These are phyloP conservation scores for Hydrochoerus hydrochaeris DNA, from an alignment of 2,113 vertebrate species.

Conservation along the genomic window DNA sequence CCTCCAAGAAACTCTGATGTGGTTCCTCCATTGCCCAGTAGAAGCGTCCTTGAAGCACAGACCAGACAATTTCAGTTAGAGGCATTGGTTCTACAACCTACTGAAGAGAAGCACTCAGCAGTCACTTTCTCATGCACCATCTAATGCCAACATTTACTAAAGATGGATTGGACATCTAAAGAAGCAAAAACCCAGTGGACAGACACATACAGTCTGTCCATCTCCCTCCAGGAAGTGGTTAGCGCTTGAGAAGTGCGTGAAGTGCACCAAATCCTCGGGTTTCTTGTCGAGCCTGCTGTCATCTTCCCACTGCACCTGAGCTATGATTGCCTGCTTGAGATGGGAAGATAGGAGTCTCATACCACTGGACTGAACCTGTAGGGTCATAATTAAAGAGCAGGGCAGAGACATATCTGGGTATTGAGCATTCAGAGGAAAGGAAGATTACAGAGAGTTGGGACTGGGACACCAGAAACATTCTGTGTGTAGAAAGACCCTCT, in stretches of 20 bases:
- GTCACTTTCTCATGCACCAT: neutral
- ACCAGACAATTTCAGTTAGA: neutral
- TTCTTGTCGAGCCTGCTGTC: too few species aligned
- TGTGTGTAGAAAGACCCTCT: neutral
- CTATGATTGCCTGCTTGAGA: too few species aligned
- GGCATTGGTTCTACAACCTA: too few species aligned
- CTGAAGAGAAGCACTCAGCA: neutral
- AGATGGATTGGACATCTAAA: fast-evolving
- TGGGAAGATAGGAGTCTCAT: neutral
- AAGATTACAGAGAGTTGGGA: neutral
- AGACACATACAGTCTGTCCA: fast-evolving
- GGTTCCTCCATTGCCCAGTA: neutral
- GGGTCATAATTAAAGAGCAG: too few species aligned
- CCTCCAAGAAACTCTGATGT: neutral
- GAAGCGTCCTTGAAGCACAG: neutral
- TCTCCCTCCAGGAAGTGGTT: neutral
- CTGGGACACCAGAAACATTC: neutral
- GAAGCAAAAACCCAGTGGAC: neutral
- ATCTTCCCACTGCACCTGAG: neutral
- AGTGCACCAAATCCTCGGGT: fast-evolving
- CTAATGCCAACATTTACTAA: neutral
- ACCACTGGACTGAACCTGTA: fast-evolving
- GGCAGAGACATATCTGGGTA: neutral
- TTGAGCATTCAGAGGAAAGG: neutral
- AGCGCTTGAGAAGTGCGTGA: too few species aligned